A percentile compares a stretch with the other conserved stretches of the same genome.
Evolutionary conservation across 2,888 invertebrate genomes (phyloP).

Genomic region (Poecilobothrus nobilitatus): DNA sequence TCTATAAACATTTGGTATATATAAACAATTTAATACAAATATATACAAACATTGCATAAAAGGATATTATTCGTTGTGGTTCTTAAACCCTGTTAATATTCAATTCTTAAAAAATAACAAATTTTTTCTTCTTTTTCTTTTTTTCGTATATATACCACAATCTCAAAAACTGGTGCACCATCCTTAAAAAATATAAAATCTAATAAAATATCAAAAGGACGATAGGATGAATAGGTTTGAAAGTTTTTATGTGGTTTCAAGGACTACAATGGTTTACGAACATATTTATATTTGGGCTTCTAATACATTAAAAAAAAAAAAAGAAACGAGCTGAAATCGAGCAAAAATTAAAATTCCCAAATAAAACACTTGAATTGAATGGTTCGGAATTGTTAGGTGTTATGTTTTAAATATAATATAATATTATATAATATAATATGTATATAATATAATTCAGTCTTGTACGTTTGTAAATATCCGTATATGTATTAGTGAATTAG

Average conservation of each 20-base stretch:
- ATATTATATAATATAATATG: too few species aligned
- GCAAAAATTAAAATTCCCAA: too few species aligned
- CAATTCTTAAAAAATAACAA: background rate
- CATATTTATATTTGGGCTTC: background rate
- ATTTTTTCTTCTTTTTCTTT: too few species aligned
- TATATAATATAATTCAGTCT: too few species aligned
- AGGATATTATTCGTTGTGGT: background rate
- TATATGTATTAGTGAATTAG: too few species aligned
- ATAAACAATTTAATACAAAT: too few species aligned
- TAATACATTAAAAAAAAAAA: background rate
- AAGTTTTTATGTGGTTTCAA: slow-evolving; percentile 1
- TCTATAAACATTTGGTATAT: too few species aligned
- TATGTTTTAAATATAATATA: too few species aligned
- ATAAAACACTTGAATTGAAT: background rate
- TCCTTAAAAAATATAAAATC: background rate
- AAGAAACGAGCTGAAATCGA: background rate
- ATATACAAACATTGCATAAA: too few species aligned
- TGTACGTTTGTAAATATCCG: too few species aligned
- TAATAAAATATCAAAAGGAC: background rate
- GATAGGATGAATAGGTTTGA: background rate
- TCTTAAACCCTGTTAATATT: background rate
- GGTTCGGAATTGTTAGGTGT: background rate
- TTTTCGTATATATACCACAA: too few species aligned
- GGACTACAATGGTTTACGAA: background rate
- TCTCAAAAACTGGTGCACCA: too few species aligned